Conservation (phyloP, 2,888 invertebrate species). For the Prosapia bicincta region DNA sequence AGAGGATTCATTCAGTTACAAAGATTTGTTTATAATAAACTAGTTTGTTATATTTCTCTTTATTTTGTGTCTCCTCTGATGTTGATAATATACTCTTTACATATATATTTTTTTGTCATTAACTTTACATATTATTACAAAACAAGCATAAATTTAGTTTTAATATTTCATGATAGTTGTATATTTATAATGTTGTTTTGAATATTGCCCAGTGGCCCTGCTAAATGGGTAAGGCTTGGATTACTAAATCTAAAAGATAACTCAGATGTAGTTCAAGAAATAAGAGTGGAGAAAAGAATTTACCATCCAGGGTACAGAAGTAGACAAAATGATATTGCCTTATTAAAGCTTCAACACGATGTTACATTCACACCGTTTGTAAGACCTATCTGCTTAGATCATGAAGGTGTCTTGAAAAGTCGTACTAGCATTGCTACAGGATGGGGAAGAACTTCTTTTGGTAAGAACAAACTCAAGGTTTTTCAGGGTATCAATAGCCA, state of each 20-base stretch:
- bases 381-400: background rate
- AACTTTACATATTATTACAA: too few relatives aligned
- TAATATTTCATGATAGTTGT: too few relatives aligned
- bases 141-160: too few relatives aligned
- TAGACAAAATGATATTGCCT: background rate
- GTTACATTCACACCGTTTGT: background rate
- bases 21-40: too few relatives aligned
- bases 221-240: background rate
- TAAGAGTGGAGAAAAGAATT: background rate
- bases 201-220: background rate
- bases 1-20: too few relatives aligned
- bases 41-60: too few relatives aligned
- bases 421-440: background rate
- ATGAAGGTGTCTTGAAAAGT: background rate
- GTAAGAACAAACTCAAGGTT: background rate
- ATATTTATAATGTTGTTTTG: too few relatives aligned
- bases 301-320: background rate
- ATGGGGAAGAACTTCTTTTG: background rate
- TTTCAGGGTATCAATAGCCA: too few relatives aligned
- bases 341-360: background rate
- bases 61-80: too few relatives aligned
- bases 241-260: background rate
- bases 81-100: too few relatives aligned
- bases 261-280: background rate
- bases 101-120: too few relatives aligned